Percentiles rank a stretch among this genome's conserved stretches.
phyloP scores from a whole-genome alignment of 37 sponge, comb jelly and placozoan genomes.

The Ephydatia muelleri region DNA sequence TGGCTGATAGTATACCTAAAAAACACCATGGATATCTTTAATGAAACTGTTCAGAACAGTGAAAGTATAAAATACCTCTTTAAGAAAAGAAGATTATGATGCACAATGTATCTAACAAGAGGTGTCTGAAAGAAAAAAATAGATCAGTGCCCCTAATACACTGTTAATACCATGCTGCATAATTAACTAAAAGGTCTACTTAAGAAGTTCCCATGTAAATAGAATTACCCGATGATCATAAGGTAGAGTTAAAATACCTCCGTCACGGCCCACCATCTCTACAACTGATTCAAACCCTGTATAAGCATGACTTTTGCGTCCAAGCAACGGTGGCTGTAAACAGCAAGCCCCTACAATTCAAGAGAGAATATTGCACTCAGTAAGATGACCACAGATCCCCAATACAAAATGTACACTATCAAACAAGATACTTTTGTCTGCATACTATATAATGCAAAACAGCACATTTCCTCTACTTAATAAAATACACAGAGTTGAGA shows the following conservation, averaged over 20 bases:
- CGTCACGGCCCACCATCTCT: constrained; percentile 69
- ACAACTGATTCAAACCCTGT: constrained; percentile 6
- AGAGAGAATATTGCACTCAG: no score
- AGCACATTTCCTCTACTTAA: no score
- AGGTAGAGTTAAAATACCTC: constrained; percentile 69
- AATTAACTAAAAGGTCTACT: neutral
- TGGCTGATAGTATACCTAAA: constrained; percentile 57
- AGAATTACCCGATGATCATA: constrained; percentile 58
- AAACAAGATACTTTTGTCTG: neutral
- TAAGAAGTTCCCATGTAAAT: neutral
- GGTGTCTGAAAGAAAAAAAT: constrained; percentile 38
- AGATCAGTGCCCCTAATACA: neutral
- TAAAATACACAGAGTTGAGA: no score
- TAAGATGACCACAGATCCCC: neutral
- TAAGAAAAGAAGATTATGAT: constrained; percentile 17
- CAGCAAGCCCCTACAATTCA: constrained; percentile 63
- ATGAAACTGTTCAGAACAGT: no score
- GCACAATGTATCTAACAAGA: constrained; percentile 66
- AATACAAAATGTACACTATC: neutral
- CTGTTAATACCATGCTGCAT: neutral
- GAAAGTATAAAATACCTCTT: neutral
- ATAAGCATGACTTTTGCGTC: constrained; percentile 31
- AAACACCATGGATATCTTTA: no score
- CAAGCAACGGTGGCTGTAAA: constrained; percentile 60
- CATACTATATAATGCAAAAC: neutral